A percentile compares a stretch with the other conserved stretches of the same genome.
phyloP scores from a whole-genome alignment of 2,797 vertebrate genomes.

The Iguana delicatissima region DNA sequence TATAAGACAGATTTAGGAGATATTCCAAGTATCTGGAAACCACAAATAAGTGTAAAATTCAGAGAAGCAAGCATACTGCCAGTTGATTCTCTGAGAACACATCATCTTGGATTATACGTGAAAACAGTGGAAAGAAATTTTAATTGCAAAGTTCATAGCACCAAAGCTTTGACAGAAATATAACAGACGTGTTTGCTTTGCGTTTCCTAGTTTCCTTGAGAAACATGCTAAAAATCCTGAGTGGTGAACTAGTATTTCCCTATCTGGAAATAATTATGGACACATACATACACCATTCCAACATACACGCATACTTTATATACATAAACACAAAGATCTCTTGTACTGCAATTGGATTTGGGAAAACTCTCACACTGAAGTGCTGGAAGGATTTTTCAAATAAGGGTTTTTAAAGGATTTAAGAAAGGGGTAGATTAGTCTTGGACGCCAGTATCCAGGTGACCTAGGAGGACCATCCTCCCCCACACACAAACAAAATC shows the following conservation, averaged over 20 bases:
- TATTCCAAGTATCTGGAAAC: slow-evolving; percentile 60
- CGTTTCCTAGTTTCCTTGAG: slow-evolving; percentile 26
- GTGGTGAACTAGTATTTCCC: neutral
- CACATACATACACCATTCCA: neutral
- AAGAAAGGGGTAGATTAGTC: no score
- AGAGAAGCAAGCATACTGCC: slow-evolving; percentile 52
- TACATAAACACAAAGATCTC: neutral
- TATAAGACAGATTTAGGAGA: slow-evolving; percentile 55
- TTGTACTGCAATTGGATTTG: neutral
- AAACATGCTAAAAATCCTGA: slow-evolving; percentile 27
- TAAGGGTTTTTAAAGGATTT: no score
- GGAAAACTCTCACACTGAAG: neutral
- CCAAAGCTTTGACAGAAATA: slow-evolving; percentile 7
- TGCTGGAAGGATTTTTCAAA: no score
- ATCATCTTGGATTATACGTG: slow-evolving; percentile 36
- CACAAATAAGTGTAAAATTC: slow-evolving; percentile 53
- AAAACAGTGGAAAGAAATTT: slow-evolving; percentile 17
- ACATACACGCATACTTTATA: neutral
- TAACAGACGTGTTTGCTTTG: neutral
- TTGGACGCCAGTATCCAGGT: no score
- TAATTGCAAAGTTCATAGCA: slow-evolving; percentile 22
- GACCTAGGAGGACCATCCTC: no score
- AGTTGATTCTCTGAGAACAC: slow-evolving; percentile 58
- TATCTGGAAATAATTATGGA: slow-evolving; percentile 2
- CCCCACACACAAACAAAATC: no score